Percentiles rank a stretch among this genome's conserved stretches.
Evolutionary conservation across 2,888 invertebrate species (phyloP).

Genomic region (Auanema sp.): DNA sequence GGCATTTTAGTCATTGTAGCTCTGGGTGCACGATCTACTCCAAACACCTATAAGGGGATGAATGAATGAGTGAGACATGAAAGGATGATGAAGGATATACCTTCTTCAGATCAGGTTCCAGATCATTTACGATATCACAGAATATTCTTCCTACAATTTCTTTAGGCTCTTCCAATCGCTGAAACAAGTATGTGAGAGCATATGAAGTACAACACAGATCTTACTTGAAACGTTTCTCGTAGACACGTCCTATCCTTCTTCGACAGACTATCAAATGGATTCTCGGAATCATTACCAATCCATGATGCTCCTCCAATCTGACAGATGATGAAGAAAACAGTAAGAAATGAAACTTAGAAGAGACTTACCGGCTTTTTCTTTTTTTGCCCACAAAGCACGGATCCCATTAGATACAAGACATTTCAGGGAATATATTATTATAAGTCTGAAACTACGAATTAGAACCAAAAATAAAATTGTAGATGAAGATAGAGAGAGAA

Average conservation of each 20-base stretch:
- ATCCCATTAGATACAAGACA: slow-evolving; percentile 43
- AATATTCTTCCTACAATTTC: slow-evolving; percentile 60
- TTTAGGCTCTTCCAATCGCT: slow-evolving; percentile 59
- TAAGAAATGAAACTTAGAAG: neutral
- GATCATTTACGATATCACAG: slow-evolving; percentile 59
- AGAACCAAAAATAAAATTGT: neutral
- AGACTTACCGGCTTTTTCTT: slow-evolving; percentile 51
- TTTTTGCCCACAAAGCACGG: slow-evolving; percentile 54
- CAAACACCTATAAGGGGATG: slow-evolving; percentile 49
- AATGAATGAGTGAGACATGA: neutral
- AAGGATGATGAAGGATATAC: slow-evolving; percentile 14
- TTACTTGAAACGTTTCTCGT: slow-evolving; percentile 57
- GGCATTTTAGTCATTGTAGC: slow-evolving; percentile 62
- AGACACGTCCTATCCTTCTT: slow-evolving; percentile 60
- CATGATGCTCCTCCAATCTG: slow-evolving; percentile 53
- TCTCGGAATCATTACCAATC: slow-evolving; percentile 60
- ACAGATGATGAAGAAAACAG: slow-evolving; percentile 9
- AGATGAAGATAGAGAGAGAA: neutral
- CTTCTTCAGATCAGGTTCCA: slow-evolving; percentile 58
- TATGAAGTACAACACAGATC: too few species aligned
- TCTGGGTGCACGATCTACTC: slow-evolving; percentile 61
- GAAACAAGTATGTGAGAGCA: too few species aligned
- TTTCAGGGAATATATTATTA: neutral
- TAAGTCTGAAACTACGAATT: neutral
- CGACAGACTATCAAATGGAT: slow-evolving; percentile 58